A percentile compares a stretch with the other conserved stretches of the same genome.
Evolutionary conservation across 2,113 vertebrate genomes (phyloP).

Genomic region (Strix aluco): DNA sequence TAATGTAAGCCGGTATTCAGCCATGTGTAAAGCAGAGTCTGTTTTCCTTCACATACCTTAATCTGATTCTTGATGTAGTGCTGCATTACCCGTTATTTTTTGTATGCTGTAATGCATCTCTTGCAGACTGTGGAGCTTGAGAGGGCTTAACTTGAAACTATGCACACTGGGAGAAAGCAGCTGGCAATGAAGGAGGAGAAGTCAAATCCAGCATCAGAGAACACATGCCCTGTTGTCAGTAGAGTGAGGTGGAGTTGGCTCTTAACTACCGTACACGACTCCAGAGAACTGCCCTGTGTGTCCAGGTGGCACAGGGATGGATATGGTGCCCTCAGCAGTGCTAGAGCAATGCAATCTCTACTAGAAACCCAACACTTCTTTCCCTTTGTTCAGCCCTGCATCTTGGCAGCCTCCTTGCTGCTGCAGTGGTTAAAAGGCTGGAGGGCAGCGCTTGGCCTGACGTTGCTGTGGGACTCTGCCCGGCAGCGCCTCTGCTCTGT

Average conservation of each 20-base stretch:
- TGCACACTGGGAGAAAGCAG: accelerated
- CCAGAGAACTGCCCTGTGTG: background rate
- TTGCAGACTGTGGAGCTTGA: background rate
- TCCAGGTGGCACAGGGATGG: no score
- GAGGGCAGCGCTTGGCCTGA: background rate
- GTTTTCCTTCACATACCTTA: background rate
- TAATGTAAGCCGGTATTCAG: background rate
- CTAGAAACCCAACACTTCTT: background rate
- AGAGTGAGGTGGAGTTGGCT: background rate
- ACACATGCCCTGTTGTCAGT: background rate
- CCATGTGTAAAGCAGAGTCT: background rate
- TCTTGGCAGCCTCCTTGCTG: background rate
- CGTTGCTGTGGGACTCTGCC: background rate
- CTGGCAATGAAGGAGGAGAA: background rate
- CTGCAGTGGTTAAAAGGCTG: background rate
- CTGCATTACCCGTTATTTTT: background rate
- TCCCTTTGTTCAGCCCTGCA: background rate
- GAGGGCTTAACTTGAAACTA: background rate
- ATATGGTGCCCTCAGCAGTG: background rate
- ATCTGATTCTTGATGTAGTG: background rate
- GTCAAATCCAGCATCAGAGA: background rate
- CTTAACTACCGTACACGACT: background rate
- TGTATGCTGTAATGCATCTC: background rate
- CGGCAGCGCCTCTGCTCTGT: background rate
- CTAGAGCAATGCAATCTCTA: background rate